Evolutionary conservation across 2,113 vertebrate species (phyloP).

Genomic region (Caretta caretta): DNA sequence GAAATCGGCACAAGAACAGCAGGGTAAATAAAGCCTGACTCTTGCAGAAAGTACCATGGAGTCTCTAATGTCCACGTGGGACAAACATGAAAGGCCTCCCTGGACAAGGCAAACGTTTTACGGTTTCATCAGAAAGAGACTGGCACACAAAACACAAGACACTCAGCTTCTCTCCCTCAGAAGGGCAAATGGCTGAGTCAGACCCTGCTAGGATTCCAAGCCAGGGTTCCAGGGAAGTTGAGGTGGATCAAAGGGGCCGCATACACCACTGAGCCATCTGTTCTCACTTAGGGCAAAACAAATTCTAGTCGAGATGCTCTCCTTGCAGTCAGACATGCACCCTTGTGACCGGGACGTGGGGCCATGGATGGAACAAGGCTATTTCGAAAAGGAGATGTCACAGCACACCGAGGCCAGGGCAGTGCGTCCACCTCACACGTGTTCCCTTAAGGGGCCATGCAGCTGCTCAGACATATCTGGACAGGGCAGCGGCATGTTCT

Average conservation of each 20-base stretch:
- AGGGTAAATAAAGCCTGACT: background rate
- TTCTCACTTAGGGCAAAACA: background rate
- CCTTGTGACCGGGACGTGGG: background rate
- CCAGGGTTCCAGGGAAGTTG: background rate
- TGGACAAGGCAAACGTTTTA: background rate
- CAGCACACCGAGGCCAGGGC: background rate
- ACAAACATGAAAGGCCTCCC: background rate
- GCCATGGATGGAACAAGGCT: background rate
- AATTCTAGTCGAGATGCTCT: background rate
- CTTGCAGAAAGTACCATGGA: background rate
- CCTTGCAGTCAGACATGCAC: background rate
- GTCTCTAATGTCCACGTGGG: background rate
- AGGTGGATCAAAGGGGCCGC: conserved; percentile 14
- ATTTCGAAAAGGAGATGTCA: background rate
- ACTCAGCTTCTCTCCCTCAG: background rate
- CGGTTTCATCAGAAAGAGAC: conserved; percentile 11
- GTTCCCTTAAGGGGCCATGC: background rate
- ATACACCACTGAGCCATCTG: background rate
- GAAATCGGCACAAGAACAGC: background rate
- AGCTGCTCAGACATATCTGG: background rate
- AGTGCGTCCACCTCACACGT: conserved; percentile 34
- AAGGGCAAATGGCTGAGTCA: conserved; percentile 54
- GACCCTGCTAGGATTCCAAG: background rate
- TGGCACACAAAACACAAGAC: conserved; percentile 28
- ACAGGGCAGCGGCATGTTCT: background rate